Evolutionary conservation across 1,140 invertebrate species (phyloP).

Genomic region (Bactericera cockerelli): DNA sequence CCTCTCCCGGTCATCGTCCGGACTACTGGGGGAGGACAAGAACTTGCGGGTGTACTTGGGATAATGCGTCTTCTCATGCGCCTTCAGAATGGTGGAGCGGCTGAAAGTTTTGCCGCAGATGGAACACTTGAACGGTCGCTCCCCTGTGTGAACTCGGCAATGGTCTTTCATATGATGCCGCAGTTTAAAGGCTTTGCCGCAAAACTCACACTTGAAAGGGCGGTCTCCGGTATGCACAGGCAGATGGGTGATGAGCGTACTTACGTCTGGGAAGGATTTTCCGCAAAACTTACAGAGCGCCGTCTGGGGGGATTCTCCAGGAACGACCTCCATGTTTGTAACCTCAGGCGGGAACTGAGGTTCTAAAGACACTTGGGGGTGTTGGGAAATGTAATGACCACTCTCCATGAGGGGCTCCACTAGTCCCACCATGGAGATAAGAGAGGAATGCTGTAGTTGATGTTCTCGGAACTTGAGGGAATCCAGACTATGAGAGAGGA

Average conservation of each 20-base stretch:
- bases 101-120: conserved; percentile 82
- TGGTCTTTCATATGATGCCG: conserved; percentile 87
- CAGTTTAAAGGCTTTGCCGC: conserved; percentile 76
- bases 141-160: conserved; percentile 77
- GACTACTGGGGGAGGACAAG: conserved; percentile 58
- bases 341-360: conserved; percentile 30
- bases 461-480: conserved; percentile 66
- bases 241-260: conserved; percentile 65
- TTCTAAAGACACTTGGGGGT: conserved; percentile 30
- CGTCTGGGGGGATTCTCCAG: conserved; percentile 27
- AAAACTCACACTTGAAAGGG: conserved; percentile 81
- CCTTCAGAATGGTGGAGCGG: conserved; percentile 72
- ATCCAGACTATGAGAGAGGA: conserved; percentile 70
- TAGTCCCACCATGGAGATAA: conserved; percentile 26
- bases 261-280: conserved; percentile 75
- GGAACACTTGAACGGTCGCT: conserved; percentile 71
- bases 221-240: conserved; percentile 75
- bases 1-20: conserved; percentile 50
- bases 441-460: conserved; percentile 37
- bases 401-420: conserved; percentile 27
- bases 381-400: conserved; percentile 22
- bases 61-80: conserved; percentile 82
- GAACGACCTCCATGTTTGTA: conserved; percentile 30
- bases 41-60: conserved; percentile 76
- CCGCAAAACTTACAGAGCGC: conserved; percentile 80